Percentiles rank a stretch among this genome's conserved stretches.
These are phyloP conservation scores for Halyomorpha halys DNA, from an alignment of 1,140 invertebrate genomes.

Conservation along the genomic window DNA sequence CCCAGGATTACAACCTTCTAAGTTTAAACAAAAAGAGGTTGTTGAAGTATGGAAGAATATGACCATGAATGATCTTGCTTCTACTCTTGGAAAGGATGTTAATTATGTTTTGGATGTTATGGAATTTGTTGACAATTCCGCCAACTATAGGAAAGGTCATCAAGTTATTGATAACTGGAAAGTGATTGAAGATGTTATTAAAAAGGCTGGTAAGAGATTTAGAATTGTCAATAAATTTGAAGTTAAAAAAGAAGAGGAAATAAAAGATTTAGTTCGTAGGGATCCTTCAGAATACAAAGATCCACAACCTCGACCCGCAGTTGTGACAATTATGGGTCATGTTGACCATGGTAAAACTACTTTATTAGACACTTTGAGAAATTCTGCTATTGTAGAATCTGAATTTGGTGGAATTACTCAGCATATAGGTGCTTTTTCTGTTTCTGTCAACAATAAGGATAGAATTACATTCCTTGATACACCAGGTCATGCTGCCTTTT, in stretches of 20 bases:
- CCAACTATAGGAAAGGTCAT: constrained; percentile 40
- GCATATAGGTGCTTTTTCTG: constrained; percentile 96
- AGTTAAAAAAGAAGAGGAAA: constrained; percentile 36
- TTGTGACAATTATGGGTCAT: constrained; percentile 98
- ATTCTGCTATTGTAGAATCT: constrained; percentile 71
- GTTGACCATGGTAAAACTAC: constrained; percentile 99
- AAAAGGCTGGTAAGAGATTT: constrained; percentile 49
- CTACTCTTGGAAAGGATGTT: constrained; percentile 40
- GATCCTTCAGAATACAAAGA: constrained; percentile 31
- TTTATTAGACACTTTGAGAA: constrained; percentile 77
- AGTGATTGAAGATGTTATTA: constrained; percentile 52
- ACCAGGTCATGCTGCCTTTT: constrained; percentile 98
- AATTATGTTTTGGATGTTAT: constrained; percentile 60
- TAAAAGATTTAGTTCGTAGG: constrained; percentile 30
- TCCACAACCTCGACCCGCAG: constrained; percentile 62
- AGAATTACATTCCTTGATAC: constrained; percentile 93
- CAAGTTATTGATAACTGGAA: constrained; percentile 42
- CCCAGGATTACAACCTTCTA: constrained; percentile 15
- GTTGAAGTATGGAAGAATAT: constrained; percentile 67
- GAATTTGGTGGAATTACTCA: constrained; percentile 99
- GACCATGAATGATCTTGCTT: constrained; percentile 60
- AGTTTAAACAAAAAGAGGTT: constrained; percentile 36
- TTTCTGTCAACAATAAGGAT: constrained; percentile 41
- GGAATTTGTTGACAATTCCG: constrained; percentile 49
- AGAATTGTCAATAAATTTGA: constrained; percentile 40